Evolutionary conservation across 2,797 vertebrate species (phyloP).

Genomic region (Ctenopoma multispine): DNA sequence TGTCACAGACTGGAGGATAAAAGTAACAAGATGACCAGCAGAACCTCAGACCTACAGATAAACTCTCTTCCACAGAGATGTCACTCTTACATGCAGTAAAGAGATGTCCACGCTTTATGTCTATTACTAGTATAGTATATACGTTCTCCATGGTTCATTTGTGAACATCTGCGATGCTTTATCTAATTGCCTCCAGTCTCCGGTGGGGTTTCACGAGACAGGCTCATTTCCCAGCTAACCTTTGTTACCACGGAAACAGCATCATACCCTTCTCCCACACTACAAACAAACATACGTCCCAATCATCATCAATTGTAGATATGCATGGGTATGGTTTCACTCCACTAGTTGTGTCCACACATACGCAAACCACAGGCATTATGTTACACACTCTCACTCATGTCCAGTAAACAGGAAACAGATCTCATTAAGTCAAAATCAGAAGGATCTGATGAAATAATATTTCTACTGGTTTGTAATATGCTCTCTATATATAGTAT

Average conservation of each 20-base stretch:
- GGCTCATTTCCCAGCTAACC: slow-evolving; percentile 43
- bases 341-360: background rate
- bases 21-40: background rate
- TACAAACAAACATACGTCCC: slow-evolving; percentile 13
- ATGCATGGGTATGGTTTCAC: background rate
- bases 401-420: slow-evolving; percentile 37
- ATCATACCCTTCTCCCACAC: slow-evolving; percentile 21
- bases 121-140: background rate
- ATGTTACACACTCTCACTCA: slow-evolving; percentile 15
- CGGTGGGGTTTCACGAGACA: slow-evolving; percentile 33
- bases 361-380: slow-evolving; percentile 6
- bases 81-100: background rate
- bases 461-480: too few species aligned
- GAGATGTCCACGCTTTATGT: background rate
- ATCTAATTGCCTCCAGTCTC: slow-evolving; percentile 66
- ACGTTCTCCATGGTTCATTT: slow-evolving; percentile 45
- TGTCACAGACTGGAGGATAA: slow-evolving; percentile 5
- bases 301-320: slow-evolving; percentile 10
- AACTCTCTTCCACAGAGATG: background rate
- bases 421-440: slow-evolving; percentile 2
- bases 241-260: slow-evolving; percentile 69
- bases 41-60: background rate
- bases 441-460: background rate
- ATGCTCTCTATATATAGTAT: too few species aligned
- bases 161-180: slow-evolving; percentile 59